Evolutionary conservation across 2,113 vertebrate species (phyloP).

Genomic region (Plestiodon gilberti): DNA sequence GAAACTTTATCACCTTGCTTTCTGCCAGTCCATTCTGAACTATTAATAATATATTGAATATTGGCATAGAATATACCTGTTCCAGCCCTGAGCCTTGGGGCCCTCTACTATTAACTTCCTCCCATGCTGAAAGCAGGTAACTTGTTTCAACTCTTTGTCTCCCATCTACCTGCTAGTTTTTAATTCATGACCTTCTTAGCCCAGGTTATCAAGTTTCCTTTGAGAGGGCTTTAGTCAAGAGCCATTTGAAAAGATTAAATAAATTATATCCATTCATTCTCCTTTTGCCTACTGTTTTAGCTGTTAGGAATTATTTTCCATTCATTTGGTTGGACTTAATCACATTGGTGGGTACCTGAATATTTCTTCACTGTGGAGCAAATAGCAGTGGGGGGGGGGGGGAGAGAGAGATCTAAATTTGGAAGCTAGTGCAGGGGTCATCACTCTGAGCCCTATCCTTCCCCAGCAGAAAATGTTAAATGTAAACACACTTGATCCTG

Average conservation of each 20-base stretch:
- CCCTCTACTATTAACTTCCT: conserved; percentile 53
- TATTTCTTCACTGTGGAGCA: neutral
- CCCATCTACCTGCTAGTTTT: conserved; percentile 48
- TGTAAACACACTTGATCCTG: neutral
- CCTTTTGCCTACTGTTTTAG: conserved; percentile 25
- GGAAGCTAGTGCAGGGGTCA: no score
- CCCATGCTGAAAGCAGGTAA: conserved; percentile 49
- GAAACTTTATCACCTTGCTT: conserved; percentile 24
- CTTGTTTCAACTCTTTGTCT: conserved; percentile 42
- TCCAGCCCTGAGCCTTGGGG: conserved; percentile 37
- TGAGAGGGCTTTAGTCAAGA: conserved; percentile 39
- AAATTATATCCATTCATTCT: conserved; percentile 17
- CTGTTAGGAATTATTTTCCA: conserved; percentile 1
- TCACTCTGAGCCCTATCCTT: neutral
- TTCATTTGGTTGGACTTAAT: neutral
- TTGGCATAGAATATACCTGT: conserved; percentile 24
- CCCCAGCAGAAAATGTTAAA: neutral
- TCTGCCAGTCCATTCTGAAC: conserved; percentile 17
- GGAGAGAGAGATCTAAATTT: neutral
- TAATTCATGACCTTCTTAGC: conserved; percentile 46
- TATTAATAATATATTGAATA: conserved; percentile 18
- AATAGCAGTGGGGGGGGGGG: neutral
- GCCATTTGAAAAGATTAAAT: conserved; percentile 22
- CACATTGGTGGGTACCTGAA: neutral
- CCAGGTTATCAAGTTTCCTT: conserved; percentile 44